Evolutionary conservation across 2,888 invertebrate genomes (phyloP).

Genomic region (Leptinotarsa rubiginosa): DNA sequence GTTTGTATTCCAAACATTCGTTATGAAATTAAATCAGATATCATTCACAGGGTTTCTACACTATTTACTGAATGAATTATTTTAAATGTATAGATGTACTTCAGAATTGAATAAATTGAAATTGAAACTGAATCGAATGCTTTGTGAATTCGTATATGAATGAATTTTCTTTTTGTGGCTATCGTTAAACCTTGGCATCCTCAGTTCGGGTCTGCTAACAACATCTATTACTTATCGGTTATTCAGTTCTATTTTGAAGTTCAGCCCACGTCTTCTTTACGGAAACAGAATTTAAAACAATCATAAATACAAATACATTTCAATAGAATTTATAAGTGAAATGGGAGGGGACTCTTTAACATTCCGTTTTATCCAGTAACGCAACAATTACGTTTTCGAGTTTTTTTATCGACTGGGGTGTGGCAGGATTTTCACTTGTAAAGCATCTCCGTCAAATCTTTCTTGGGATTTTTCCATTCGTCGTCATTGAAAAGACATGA

Average conservation of each 20-base stretch:
- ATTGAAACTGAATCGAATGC: no score
- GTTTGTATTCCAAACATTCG: no score
- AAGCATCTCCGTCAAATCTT: background rate
- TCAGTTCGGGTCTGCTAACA: constrained; percentile 16
- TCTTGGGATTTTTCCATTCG: no score
- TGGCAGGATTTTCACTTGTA: background rate
- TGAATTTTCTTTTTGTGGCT: no score
- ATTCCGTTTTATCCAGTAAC: constrained; percentile 22
- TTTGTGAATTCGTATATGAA: no score
- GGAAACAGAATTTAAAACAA: constrained; percentile 45
- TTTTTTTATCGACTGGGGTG: background rate
- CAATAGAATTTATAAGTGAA: constrained; percentile 36
- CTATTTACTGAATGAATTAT: no score
- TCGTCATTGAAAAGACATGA: no score
- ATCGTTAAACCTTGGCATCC: background rate
- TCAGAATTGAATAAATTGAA: no score
- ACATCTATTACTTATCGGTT: constrained; percentile 27
- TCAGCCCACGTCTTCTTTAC: constrained; percentile 40
- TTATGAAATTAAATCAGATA: no score
- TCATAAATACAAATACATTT: constrained; percentile 36
- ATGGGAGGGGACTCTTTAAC: constrained; percentile 30
- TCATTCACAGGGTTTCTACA: no score
- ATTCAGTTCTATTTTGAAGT: constrained; percentile 34
- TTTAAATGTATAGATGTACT: no score
- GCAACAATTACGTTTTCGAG: background rate